Percentiles rank a stretch among this genome's conserved stretches.
These are phyloP conservation scores for Catalaphyllia jardinei DNA, from an alignment of 64 coral and sea anemone genomes.

Conservation along the genomic window DNA sequence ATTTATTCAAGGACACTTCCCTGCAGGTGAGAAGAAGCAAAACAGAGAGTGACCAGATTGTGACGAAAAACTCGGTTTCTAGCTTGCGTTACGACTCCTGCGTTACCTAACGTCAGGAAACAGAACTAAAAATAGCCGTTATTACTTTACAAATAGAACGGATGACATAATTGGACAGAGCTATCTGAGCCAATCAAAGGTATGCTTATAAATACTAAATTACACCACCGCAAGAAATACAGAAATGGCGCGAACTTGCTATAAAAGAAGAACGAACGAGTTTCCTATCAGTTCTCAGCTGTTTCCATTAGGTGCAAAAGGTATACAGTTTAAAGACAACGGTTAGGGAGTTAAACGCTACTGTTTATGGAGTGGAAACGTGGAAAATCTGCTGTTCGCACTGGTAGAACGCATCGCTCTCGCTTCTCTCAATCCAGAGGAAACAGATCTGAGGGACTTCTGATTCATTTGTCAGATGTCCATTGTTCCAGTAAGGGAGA, in stretches of 20 bases:
- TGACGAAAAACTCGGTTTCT: too few species aligned
- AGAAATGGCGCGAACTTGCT: neutral
- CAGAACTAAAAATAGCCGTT: slow-evolving; percentile 4
- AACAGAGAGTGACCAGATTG: too few species aligned
- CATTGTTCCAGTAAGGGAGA: neutral
- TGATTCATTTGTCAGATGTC: neutral
- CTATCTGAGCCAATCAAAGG: neutral
- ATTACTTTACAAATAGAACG: neutral
- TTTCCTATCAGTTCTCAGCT: neutral
- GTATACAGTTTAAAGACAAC: neutral
- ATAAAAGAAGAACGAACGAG: neutral
- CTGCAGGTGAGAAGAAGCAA: too few species aligned
- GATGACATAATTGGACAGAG: neutral
- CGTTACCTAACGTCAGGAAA: neutral
- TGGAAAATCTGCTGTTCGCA: slow-evolving; percentile 40
- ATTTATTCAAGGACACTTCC: too few species aligned
- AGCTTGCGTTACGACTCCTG: neutral
- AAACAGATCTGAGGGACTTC: slow-evolving; percentile 27
- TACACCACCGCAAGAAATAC: neutral
- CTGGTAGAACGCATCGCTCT: slow-evolving; percentile 69
- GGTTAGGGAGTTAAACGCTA: neutral
- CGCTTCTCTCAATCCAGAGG: neutral
- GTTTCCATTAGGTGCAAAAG: neutral
- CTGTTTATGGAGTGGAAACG: slow-evolving; percentile 47
- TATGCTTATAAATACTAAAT: neutral